These are phyloP conservation scores for Baryphthengus martii DNA, from an alignment of 2,113 vertebrate species.

Conservation along the genomic window DNA sequence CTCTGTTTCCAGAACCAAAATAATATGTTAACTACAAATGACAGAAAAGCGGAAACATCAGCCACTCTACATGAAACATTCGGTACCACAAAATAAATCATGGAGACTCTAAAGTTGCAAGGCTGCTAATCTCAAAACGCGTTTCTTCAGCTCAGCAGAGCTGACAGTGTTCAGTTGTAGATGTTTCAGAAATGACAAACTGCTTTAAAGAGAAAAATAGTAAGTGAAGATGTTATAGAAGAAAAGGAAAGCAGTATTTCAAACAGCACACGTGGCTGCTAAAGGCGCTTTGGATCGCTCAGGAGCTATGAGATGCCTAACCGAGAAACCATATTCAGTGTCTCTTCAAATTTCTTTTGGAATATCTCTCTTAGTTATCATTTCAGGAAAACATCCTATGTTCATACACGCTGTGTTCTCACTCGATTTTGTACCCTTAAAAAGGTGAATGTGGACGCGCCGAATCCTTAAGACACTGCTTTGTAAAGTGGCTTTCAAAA, in stretches of 20 bases:
- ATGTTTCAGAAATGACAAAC: neutral
- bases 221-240: neutral
- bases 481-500: slow-evolving; percentile 57
- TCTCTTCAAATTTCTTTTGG: slow-evolving; percentile 39
- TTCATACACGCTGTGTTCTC: slow-evolving; percentile 43
- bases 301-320: neutral
- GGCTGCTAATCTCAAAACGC: neutral
- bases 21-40: neutral
- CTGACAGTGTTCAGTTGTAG: neutral
- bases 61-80: neutral
- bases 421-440: slow-evolving; percentile 26
- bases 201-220: neutral
- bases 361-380: neutral
- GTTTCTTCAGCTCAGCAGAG: neutral
- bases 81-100: neutral
- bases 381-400: slow-evolving; percentile 45
- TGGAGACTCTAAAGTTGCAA: neutral
- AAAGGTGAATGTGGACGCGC: neutral
- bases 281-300: neutral
- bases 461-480: neutral
- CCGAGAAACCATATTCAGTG: neutral
- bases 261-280: neutral
- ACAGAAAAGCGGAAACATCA: neutral
- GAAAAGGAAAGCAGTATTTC: neutral
- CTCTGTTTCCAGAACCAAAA: neutral